Percentiles rank a stretch among this genome's conserved stretches.
These are phyloP conservation scores for Rugalucina vietnamica DNA, from an alignment of 2,888 invertebrate genomes.

Conservation along the genomic window DNA sequence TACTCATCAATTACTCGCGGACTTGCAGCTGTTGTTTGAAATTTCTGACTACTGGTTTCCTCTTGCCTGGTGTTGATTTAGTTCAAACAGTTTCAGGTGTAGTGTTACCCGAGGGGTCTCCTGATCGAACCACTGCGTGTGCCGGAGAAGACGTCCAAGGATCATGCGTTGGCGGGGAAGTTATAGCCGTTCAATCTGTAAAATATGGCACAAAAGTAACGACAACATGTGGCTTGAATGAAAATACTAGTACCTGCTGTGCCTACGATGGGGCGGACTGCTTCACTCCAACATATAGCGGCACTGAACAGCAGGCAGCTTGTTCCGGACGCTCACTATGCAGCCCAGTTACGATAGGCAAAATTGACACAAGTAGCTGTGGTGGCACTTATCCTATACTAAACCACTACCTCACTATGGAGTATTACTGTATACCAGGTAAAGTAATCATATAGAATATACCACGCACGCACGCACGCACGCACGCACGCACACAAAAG, in stretches of 20 bases:
- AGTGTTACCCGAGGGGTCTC: background rate
- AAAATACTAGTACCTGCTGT: background rate
- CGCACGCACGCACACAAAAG: too few species aligned
- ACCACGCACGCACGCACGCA: too few species aligned
- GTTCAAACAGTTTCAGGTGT: background rate
- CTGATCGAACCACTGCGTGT: background rate
- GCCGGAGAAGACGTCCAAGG: background rate
- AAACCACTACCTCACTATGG: background rate
- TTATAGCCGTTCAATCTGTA: background rate
- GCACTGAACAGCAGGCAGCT: background rate
- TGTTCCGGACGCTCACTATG: background rate
- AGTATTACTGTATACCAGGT: background rate
- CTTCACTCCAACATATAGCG: background rate
- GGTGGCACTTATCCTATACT: background rate
- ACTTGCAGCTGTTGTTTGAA: too few species aligned
- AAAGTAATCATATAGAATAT: too few species aligned
- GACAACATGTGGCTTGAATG: background rate
- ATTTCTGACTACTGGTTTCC: too few species aligned
- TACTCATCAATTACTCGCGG: too few species aligned
- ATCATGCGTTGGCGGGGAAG: background rate
- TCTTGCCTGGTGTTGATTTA: too few species aligned
- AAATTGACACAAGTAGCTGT: background rate
- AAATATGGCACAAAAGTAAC: background rate
- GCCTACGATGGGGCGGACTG: background rate
- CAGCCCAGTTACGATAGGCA: background rate